Evolutionary conservation across 2,888 invertebrate genomes (phyloP), one percentile per base, ranked within the genome.

Genomic region (Dasypogon diadema): DNA sequence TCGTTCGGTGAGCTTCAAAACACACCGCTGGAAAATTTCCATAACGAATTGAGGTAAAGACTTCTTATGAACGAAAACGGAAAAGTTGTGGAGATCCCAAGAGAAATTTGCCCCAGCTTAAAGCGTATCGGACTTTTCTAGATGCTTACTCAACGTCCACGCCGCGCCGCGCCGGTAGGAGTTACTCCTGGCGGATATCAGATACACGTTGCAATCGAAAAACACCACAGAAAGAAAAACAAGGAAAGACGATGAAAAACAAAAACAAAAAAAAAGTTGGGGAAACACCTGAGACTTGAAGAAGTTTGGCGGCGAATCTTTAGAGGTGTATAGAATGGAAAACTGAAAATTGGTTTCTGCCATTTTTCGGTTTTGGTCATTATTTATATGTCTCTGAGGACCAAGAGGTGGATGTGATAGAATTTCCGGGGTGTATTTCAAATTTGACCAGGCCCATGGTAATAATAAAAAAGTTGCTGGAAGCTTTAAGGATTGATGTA

Each of bases 321-420:
- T 34, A 5, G 37, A 60, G 60, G 37, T 60, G 37, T 37, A n/a
- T n/a, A 37, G 37, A 60, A 60, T 10, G 60, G 18, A 37, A 37
- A 37, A 16, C 37, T 34, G 34, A 37, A 60, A 60, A 60, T 60
- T 60, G 18, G 60, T 60, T 60, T 60, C 60, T 60, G 60, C 60
- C 60, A 60, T 60, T 60, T 60, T 58, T 26, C 26, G 34, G 60
- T 5, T 60, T 60, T 60, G 60, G 60, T 60, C 60, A 60, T 60
- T 60, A 60, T 60, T 60, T 60, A 60, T 60, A 37, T 60, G 60
- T 60, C 60, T 37, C 60, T 16, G 10, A 21, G 60, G 60, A 60
- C 8, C 10, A 21, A 21, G 37, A 12, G 21, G 16, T 51, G 51
- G 51, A 37, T 42, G 12, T n/a, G 12, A 42, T 12, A 30, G 42